Base-by-base conservation (phyloP, 2,888 invertebrate species). In the Spatulosminthurus flaviceps region DNA sequence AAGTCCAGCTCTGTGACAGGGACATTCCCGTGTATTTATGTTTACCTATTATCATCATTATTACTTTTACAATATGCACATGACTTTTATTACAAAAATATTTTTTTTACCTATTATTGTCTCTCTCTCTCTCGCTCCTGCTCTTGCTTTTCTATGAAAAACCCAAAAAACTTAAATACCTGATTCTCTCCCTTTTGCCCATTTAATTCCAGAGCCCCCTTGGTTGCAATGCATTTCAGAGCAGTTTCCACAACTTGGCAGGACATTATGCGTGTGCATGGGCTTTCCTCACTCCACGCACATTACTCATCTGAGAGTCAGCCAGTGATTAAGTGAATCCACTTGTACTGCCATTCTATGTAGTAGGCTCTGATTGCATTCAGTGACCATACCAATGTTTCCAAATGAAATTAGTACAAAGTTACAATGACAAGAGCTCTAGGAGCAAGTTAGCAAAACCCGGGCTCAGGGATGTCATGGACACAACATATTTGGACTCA, bases 21-120 rank as follows among this genome's bases (percentile, higher is more conserved):
- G 22, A 64, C 66, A 61, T 76, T 76, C 41, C 66, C 76, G 26
- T 69, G 43, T 76, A 76, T 76, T 69, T 76, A 69, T 69, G 69
- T 69, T 51, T 29, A 66, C 24, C 61, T 74, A 72, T 43, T 74
- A 74, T 66, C 61, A 64, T 75, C 66, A 41, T 66, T 41, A 41
- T 70, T 41, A 13, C 19, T 70, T 41, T 21, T 28, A 67, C 24
- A 67, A 67, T 28, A 67, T 67, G 67, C 26, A 67, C 67, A 26
- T 67, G 67, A 26, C n/a, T 26, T 28, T 67, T 19, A 67, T 28
- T 51, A 51, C n/a, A 51, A n/a, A 64, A 61, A 7, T 61, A 7
- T 13, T 61, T 64, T 64, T 64, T 26, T 64, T n/a, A 24, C 69
- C 19, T 21, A 28, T 21, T 34, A 43, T 43, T 43, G n/a, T 74